Evolutionary conservation across 2,797 vertebrate species (phyloP).

Genomic region (Argentina silus): DNA sequence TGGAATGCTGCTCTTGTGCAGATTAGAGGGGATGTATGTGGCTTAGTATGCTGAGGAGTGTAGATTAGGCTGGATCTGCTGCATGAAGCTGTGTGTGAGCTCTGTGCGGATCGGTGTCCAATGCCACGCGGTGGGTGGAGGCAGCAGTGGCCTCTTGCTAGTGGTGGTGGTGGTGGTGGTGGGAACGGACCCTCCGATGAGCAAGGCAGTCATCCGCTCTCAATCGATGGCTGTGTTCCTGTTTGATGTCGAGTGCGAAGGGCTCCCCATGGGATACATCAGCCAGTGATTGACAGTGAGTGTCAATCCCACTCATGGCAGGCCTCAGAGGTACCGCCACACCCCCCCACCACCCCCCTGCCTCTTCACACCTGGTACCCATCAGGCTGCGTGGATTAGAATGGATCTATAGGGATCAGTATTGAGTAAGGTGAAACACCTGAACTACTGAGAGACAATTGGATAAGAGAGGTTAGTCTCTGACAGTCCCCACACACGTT

Average conservation of each 20-base stretch:
- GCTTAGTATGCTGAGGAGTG: slow-evolving; percentile 37
- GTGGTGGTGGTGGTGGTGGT: slow-evolving; percentile 63
- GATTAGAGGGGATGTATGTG: slow-evolving; percentile 59
- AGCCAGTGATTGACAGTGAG: slow-evolving; percentile 63
- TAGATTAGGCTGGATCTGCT: slow-evolving; percentile 65
- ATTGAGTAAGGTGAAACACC: slow-evolving; percentile 45
- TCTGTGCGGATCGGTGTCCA: slow-evolving; percentile 52
- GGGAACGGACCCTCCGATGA: neutral
- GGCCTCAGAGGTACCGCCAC: slow-evolving; percentile 55
- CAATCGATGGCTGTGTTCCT: slow-evolving; percentile 55
- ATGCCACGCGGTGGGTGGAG: slow-evolving; percentile 57
- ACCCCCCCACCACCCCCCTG: slow-evolving; percentile 37
- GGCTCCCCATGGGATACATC: slow-evolving; percentile 57
- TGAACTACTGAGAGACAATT: slow-evolving; percentile 64
- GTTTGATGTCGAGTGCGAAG: slow-evolving; percentile 65
- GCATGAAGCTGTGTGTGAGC: slow-evolving; percentile 46
- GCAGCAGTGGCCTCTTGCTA: slow-evolving; percentile 46
- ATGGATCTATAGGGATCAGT: slow-evolving; percentile 65
- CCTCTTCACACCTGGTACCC: slow-evolving; percentile 4
- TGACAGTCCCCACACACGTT: slow-evolving; percentile 6
- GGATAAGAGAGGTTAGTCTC: slow-evolving; percentile 29
- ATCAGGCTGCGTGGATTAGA: slow-evolving; percentile 53
- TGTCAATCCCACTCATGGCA: slow-evolving; percentile 43
- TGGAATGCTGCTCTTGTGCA: slow-evolving; percentile 42
- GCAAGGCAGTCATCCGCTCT: slow-evolving; percentile 39